Base-by-base conservation (phyloP, 2,888 invertebrate species). In the Drepanosiphum platanoidis region DNA sequence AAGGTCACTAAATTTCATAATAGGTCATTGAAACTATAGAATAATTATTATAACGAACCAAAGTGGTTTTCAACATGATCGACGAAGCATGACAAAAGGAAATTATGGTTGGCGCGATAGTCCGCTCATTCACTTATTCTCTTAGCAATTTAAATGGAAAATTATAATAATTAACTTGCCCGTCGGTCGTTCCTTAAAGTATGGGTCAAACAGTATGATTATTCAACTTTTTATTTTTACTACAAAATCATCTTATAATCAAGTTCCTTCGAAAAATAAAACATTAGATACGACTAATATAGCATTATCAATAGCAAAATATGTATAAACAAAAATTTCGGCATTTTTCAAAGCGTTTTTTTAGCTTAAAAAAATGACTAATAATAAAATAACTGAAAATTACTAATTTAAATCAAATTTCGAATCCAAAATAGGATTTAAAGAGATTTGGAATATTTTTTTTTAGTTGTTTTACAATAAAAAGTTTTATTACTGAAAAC, bases 11-110 rank as follows among this genome's bases (percentile, higher is more conserved):
- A 39, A 39, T 82, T 72, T 61, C n/a, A 7, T 32, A 58, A 58
- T 58, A 82, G 58, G 61, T 61, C 61, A 82, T 34, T 27, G 36
- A 52, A 80, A 42, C 27, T 80, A 70, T 52, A 27, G 18, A 72
- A 71, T 61, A 39, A 61, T 61, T 71, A 64, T n/a, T 58, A 58
- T 82, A 39, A 81, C 36, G 39, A 72, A 82, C 61, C 72, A 82
- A 39, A 81, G 71, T 61, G 81, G 81, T 72, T 82, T 72, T 81
- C 72, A 72, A 64, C 72, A 72, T 42, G 72, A 82, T 61, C 61
- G 39, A 64, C 81, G 39, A 15, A 72, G 61, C 61, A 79, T 34
- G 72, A 82, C 72, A 72, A 15, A 58, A 82, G 30, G n/a, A 72
- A 71, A 82, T 82, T 71, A 82, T 52, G 18, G 39, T 22, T 82